Conservation (phyloP, 2,113 vertebrate genomes). For the Tor tambroides region DNA sequence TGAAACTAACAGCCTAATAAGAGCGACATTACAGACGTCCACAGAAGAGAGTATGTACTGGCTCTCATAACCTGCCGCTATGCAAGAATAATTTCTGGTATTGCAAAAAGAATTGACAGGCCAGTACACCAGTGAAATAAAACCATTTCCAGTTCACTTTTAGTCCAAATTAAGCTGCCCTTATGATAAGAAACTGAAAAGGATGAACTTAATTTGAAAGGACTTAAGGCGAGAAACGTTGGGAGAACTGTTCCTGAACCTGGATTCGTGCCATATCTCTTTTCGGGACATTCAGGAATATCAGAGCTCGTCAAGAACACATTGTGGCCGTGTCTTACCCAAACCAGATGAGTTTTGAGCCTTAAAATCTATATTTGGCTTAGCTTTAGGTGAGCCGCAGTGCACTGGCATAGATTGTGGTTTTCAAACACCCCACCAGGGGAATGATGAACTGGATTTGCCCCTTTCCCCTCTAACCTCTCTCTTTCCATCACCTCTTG, state of each 20-base stretch:
- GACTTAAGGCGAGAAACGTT: background rate
- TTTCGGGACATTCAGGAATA: background rate
- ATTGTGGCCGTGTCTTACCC: conserved; percentile 69
- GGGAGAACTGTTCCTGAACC: conserved; percentile 23
- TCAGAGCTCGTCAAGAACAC: conserved; percentile 20
- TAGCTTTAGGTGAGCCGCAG: conserved; percentile 64
- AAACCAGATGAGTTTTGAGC: conserved; percentile 73
- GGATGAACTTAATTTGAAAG: background rate
- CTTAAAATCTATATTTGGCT: conserved; percentile 67
- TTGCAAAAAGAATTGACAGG: background rate
- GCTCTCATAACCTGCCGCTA: background rate
- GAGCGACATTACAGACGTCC: background rate
- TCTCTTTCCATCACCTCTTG: background rate
- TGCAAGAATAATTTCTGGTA: background rate
- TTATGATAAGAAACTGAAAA: background rate
- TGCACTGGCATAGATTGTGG: conserved; percentile 50
- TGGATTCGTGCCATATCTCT: background rate
- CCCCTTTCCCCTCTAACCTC: conserved; percentile 49
- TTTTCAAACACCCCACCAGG: conserved; percentile 46
- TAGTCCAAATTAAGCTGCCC: background rate
- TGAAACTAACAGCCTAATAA: background rate
- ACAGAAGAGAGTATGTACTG: background rate
- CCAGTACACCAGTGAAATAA: background rate
- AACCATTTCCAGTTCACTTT: background rate
- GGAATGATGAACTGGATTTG: conserved; percentile 58